A percentile compares a stretch with the other conserved stretches of the same genome.
phyloP scores from a whole-genome alignment of 2,888 invertebrate species.

The Pseudococcus viburni region DNA sequence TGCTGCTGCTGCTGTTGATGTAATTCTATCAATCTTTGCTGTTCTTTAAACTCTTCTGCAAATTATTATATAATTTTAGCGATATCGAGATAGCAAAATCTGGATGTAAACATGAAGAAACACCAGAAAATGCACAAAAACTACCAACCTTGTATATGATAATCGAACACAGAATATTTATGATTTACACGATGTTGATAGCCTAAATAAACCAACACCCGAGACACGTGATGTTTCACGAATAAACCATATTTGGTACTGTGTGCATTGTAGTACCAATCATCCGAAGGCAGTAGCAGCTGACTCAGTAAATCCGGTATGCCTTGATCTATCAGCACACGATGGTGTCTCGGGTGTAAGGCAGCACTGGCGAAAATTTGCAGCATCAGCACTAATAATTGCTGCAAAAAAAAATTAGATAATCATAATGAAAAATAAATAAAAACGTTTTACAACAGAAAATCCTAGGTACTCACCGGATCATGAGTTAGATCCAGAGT shows the following conservation, averaged over 20 bases:
- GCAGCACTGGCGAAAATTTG: constrained; percentile 77
- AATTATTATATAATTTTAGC: background rate
- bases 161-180: constrained; percentile 76
- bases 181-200: constrained; percentile 76
- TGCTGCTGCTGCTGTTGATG: constrained; percentile 44
- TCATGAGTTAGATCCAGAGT: constrained; percentile 78
- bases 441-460: background rate
- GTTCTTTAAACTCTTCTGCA: constrained; percentile 62
- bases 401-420: constrained; percentile 72
- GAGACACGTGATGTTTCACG: constrained; percentile 78
- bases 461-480: constrained; percentile 73
- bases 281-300: constrained; percentile 78
- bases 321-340: constrained; percentile 74
- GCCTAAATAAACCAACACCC: constrained; percentile 78
- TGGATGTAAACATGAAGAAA: background rate
- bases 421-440: no score
- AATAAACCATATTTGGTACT: constrained; percentile 77
- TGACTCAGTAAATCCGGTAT: constrained; percentile 77
- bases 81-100: background rate
- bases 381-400: constrained; percentile 77
- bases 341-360: constrained; percentile 75
- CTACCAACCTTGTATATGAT: constrained; percentile 71
- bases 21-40: constrained; percentile 25
- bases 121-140: no score
- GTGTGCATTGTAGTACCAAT: constrained; percentile 80